Evolutionary conservation across 2,888 invertebrate genomes (phyloP).

Genomic region (Asteroscopus sphinx): DNA sequence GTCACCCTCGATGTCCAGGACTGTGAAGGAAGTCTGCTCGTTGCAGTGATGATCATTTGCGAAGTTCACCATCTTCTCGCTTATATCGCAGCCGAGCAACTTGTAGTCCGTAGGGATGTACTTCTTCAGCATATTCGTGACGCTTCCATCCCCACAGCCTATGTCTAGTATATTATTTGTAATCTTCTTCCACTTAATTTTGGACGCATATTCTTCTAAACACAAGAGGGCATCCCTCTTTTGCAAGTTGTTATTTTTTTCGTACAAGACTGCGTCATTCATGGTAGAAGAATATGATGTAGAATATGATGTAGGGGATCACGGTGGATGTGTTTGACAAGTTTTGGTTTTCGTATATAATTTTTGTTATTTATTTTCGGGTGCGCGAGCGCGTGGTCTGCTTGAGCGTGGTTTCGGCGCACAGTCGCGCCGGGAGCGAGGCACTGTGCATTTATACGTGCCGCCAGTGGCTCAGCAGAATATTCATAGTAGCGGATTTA

Average conservation of each 20-base stretch:
- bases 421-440: slow-evolving; percentile 73
- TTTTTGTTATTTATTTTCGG: slow-evolving; percentile 54
- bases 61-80: slow-evolving; percentile 92
- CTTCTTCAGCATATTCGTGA: slow-evolving; percentile 91
- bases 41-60: slow-evolving; percentile 87
- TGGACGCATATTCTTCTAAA: slow-evolving; percentile 90
- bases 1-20: slow-evolving; percentile 89
- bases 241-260: slow-evolving; percentile 92
- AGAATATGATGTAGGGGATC: slow-evolving; percentile 16
- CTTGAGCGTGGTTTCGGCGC: slow-evolving; percentile 78
- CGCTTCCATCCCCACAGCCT: slow-evolving; percentile 93
- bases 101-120: slow-evolving; percentile 87
- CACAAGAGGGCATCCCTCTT: slow-evolving; percentile 85
- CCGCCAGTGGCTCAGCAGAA: slow-evolving; percentile 62
- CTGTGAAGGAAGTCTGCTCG: slow-evolving; percentile 82
- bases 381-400: slow-evolving; percentile 73
- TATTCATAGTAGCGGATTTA: slow-evolving; percentile 60
- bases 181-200: slow-evolving; percentile 88
- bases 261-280: slow-evolving; percentile 92
- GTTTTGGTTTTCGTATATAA: slow-evolving; percentile 13
- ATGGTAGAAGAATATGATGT: slow-evolving; percentile 56
- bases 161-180: slow-evolving; percentile 89
- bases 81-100: slow-evolving; percentile 92
- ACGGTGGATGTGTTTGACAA: slow-evolving; percentile 4
- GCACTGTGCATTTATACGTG: slow-evolving; percentile 81